A percentile compares a stretch with the other conserved stretches of the same genome.
These are phyloP conservation scores for Apocrypta bakeri DNA, from an alignment of 1,140 invertebrate species.

Conservation along the genomic window DNA sequence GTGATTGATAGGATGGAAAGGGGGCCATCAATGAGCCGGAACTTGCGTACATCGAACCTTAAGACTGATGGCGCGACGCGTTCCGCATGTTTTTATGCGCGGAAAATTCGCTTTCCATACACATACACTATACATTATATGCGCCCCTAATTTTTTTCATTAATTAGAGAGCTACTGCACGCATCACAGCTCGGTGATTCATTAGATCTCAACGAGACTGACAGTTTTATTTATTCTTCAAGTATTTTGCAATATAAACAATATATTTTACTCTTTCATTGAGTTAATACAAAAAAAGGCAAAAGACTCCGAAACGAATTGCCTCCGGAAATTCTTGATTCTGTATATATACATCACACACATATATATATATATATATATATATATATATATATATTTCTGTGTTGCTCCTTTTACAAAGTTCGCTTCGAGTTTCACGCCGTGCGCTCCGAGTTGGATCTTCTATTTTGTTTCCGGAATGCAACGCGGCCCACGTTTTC, in stretches of 20 bases:
- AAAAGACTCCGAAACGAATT: background rate
- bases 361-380: too few species aligned
- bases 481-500: background rate
- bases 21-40: constrained; percentile 30
- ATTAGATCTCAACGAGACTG: background rate
- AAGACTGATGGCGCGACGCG: constrained; percentile 20
- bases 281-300: constrained; percentile 22
- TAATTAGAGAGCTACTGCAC: too few species aligned
- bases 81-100: background rate
- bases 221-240: background rate
- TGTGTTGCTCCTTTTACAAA: background rate
- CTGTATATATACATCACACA: background rate
- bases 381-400: too few species aligned
- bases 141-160: too few species aligned
- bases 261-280: background rate
- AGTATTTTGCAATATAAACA: background rate
- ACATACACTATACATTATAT: too few species aligned
- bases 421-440: background rate
- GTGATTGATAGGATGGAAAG: constrained; percentile 34
- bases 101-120: background rate
- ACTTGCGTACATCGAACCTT: background rate
- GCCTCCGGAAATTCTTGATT: constrained; percentile 11
- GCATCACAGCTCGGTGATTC: background rate
- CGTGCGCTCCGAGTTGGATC: background rate
- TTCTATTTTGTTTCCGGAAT: constrained; percentile 28